Base-by-base conservation (phyloP, 2,888 invertebrate genomes). In the Scrobipalpa atriplicella region DNA sequence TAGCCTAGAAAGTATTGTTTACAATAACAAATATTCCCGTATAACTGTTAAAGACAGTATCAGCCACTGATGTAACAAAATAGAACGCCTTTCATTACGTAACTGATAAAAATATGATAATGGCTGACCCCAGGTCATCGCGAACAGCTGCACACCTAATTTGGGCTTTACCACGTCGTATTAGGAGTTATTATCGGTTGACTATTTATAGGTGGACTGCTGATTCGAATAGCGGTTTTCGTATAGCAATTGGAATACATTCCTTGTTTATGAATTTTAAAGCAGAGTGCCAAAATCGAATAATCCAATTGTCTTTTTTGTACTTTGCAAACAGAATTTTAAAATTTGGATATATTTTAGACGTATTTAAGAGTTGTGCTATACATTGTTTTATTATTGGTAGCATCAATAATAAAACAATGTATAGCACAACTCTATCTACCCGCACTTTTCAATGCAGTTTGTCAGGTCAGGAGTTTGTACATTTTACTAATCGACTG, bases 11-110 rank as follows among this genome's bases (percentile, higher is more conserved):
- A 56, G 54, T 56, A 19, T 56, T 56, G 29, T 56, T 56, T 56
- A 56, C 54, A 56, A 56, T 56, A 47, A n/a, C 47, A 13, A 11
- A 10, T 5, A 56, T 21, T 21, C 54, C 2, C 18, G 0, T 19
- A 19, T 8, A 10, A 52, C 52, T 52, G 19, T 19, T 52, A 51
- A n/a, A 2, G 6, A 21, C 21, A 41, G 8, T 52, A 52, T 47
- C 11, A 11, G 8, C 39, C 39, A 16, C 19, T 52, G 54, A 56
- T 56, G 54, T 29, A 56, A 47, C n/a, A 13, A 5, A 29, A 29
- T 5, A 75, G 75, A 75, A 68, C 58, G 36, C 19, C 51, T 41
- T 41, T 29, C 41, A 65, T 56, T 56, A 21, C 54, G 21, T 56
- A 56, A 56, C 54, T 56, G 54, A 56, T 56, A 56, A 56, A 56